phyloP scores from a whole-genome alignment of 2,113 vertebrate species.

The Pseudorhombus dupliciocellatus region DNA sequence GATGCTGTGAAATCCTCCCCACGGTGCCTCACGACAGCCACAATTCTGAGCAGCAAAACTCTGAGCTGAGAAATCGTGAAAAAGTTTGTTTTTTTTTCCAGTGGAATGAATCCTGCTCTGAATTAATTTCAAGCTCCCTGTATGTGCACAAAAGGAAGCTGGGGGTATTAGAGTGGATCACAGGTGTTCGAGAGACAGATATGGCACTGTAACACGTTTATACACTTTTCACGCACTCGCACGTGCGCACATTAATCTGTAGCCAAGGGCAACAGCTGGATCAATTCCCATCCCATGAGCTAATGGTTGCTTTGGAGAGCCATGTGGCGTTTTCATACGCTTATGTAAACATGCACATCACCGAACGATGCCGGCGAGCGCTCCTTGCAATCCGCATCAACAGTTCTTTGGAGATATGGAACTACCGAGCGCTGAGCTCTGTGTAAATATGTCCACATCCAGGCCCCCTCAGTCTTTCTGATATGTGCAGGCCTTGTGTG shows the following conservation, averaged over 20 bases:
- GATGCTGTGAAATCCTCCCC: background rate
- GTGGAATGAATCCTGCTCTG: background rate
- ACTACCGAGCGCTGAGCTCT: background rate
- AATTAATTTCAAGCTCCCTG: slow-evolving; percentile 19
- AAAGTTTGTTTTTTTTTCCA: slow-evolving; percentile 7
- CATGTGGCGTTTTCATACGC: slow-evolving; percentile 38
- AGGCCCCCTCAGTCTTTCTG: slow-evolving; percentile 16
- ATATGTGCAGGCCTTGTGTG: slow-evolving; percentile 42
- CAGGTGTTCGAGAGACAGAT: slow-evolving; percentile 48
- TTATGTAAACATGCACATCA: slow-evolving; percentile 47
- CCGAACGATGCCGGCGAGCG: slow-evolving; percentile 23
- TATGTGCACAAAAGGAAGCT: slow-evolving; percentile 5
- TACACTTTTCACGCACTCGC: slow-evolving; percentile 18
- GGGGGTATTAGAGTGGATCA: slow-evolving; percentile 31
- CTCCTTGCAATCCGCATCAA: slow-evolving; percentile 30
- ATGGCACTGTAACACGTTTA: slow-evolving; percentile 35
- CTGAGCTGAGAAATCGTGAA: background rate
- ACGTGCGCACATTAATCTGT: slow-evolving; percentile 41
- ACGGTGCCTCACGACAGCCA: background rate
- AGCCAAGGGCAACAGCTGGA: slow-evolving; percentile 56
- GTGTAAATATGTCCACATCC: slow-evolving; percentile 36
- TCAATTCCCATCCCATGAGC: slow-evolving; percentile 26
- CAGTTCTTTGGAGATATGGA: slow-evolving; percentile 18
- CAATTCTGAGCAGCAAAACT: slow-evolving; percentile 6
- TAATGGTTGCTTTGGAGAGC: slow-evolving; percentile 33